phyloP scores from a whole-genome alignment of 2,113 vertebrate species.

The Lophura nycthemera region DNA sequence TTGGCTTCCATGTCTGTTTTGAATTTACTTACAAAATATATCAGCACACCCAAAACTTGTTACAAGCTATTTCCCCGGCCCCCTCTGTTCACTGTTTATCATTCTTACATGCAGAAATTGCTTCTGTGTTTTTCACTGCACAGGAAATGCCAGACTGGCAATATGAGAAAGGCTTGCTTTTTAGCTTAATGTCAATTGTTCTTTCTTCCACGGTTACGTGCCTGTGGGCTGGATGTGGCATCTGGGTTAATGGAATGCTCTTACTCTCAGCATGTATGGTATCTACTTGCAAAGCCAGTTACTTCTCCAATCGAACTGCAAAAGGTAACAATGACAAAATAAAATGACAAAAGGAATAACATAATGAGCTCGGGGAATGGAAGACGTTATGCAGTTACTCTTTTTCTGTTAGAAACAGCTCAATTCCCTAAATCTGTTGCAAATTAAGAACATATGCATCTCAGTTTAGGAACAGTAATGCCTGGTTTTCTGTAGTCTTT shows the following conservation, averaged over 20 bases:
- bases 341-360: not conserved
- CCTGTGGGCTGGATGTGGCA: not conserved
- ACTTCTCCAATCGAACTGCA: not conserved
- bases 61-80: slow-evolving; percentile 36
- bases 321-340: not conserved
- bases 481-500: not conserved
- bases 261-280: not conserved
- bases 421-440: not conserved
- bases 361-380: not conserved
- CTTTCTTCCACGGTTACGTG: not conserved
- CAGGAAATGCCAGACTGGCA: slow-evolving; percentile 42
- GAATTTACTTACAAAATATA: slow-evolving; percentile 56
- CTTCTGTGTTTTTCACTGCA: slow-evolving; percentile 1
- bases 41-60: slow-evolving; percentile 51
- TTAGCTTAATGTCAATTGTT: not conserved
- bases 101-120: slow-evolving; percentile 36
- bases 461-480: not conserved
- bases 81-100: slow-evolving; percentile 39
- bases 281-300: not conserved
- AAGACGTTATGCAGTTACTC: rapidly evolving
- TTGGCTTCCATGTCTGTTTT: slow-evolving; percentile 41
- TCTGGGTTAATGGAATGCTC: not conserved
- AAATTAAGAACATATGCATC: not conserved
- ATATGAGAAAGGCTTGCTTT: not conserved
- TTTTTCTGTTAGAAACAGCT: not conserved